Conservation (phyloP, 2,888 invertebrate genomes). For the Osedax frankpressi region DNA sequence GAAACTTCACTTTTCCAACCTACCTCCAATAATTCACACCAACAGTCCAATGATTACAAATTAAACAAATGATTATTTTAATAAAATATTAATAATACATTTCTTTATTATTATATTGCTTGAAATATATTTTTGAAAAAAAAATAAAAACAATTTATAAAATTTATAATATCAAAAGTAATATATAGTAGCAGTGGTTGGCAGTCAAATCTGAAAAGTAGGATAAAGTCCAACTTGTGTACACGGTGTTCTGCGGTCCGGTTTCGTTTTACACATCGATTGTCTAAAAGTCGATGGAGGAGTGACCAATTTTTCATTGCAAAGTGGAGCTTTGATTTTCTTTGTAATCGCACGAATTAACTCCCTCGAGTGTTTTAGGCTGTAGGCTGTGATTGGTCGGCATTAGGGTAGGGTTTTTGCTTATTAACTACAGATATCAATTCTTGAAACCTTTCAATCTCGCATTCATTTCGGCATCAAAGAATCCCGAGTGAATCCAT, state of each 20-base stretch:
- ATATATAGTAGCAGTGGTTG: too few relatives aligned
- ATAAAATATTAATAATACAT: too few relatives aligned
- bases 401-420: too few relatives aligned
- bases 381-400: constrained; percentile 36
- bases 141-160: too few relatives aligned
- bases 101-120: too few relatives aligned
- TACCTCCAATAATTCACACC: too few relatives aligned
- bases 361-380: constrained; percentile 41
- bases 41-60: too few relatives aligned
- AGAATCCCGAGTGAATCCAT: constrained; percentile 44
- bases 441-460: constrained; percentile 40
- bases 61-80: too few relatives aligned
- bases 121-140: too few relatives aligned
- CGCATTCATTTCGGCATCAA: constrained; percentile 39
- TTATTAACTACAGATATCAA: too few relatives aligned
- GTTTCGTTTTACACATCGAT: not conserved
- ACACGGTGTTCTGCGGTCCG: not conserved
- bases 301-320: not conserved
- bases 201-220: not conserved
- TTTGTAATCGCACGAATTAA: constrained; percentile 41
- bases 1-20: too few relatives aligned
- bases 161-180: too few relatives aligned
- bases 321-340: constrained; percentile 31
- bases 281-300: not conserved
- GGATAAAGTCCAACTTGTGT: not conserved